Evolutionary conservation across 2,797 vertebrate genomes (phyloP), one percentile per base, ranked within the genome.

Genomic region (Percopsis omiscomaycus): DNA sequence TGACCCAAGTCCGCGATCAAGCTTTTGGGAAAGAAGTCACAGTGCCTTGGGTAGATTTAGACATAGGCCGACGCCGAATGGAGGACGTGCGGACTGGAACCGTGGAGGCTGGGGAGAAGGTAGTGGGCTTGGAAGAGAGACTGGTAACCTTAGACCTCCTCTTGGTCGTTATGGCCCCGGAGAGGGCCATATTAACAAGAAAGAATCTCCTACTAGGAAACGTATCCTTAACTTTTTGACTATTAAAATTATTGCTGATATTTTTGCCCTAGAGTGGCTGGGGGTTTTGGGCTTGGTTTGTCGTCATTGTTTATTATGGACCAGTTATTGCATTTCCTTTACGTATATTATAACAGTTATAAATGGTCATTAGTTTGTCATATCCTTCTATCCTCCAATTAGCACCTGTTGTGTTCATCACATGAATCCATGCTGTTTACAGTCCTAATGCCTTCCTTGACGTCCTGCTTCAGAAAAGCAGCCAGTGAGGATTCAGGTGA

Each of bases 11-110:
- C 93, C 93, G 9, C 88, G 96, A 15, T 94, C 94, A 52, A 95
- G 92, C 3, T 98, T 98, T 80, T 98, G 96, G 97, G 96, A 98
- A 77, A 93, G 96, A 45, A 98, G 95, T 82, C 95, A 98, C 88
- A 87, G 93, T 0, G 93, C 96, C 0, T 71, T 98, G 80, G 95
- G 95, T 68, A 84, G 94, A 49, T 94, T 97, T 71, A 89, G 96
- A 37, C 95, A 95, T 46, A 93, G 96, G 59, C 91, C 90, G 61
- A 73, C 92, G 69, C 88, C 92, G 0, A 93, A 91, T 65, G 86
- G 92, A 0, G 92, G 92, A 0, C 81, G 88, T 30, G 92, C 92
- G 0, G 73, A 66, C 61, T 87, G 92, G 89, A 91, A 87, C 57
- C 90, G 86, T 77, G 94, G 92, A 78, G 84, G 58, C 77, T 90